These are phyloP conservation scores for Heliconius hortense DNA, from an alignment of 2,888 invertebrate genomes.

Conservation along the genomic window DNA sequence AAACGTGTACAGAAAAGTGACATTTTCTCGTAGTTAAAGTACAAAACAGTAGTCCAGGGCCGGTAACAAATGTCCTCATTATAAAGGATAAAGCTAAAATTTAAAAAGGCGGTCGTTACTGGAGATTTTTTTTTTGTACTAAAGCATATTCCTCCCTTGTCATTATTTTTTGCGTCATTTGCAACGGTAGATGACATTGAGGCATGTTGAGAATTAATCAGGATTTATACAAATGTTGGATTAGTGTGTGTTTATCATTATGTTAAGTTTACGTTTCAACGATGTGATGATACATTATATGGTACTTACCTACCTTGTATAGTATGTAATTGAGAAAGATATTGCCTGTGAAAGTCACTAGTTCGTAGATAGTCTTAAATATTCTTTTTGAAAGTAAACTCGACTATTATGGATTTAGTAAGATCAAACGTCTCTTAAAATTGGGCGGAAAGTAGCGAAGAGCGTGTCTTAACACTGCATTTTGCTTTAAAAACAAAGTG, in stretches of 20 bases:
- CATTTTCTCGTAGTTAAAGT: neutral
- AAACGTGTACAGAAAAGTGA: neutral
- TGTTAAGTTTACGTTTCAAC: neutral
- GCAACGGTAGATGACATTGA: slow-evolving; percentile 71
- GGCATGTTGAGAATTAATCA: slow-evolving; percentile 73
- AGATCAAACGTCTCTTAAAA: no score
- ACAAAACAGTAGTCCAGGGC: slow-evolving; percentile 18
- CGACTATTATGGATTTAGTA: no score
- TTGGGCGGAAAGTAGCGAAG: no score
- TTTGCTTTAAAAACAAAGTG: neutral
- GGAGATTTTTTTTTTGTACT: slow-evolving; percentile 21
- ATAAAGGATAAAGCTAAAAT: slow-evolving; percentile 32
- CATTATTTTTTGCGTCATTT: slow-evolving; percentile 70
- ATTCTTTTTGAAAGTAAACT: no score
- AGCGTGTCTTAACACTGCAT: no score
- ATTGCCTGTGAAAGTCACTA: neutral
- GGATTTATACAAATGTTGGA: slow-evolving; percentile 46
- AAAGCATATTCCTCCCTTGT: slow-evolving; percentile 44
- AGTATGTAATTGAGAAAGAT: neutral
- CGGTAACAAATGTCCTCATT: slow-evolving; percentile 37
- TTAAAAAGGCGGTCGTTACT: slow-evolving; percentile 34
- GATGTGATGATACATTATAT: neutral
- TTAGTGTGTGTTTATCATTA: neutral
- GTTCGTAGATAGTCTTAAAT: neutral
- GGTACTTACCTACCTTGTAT: neutral